These are phyloP conservation scores for Holotrichia oblita DNA, from an alignment of 1,140 invertebrate species.

Conservation along the genomic window DNA sequence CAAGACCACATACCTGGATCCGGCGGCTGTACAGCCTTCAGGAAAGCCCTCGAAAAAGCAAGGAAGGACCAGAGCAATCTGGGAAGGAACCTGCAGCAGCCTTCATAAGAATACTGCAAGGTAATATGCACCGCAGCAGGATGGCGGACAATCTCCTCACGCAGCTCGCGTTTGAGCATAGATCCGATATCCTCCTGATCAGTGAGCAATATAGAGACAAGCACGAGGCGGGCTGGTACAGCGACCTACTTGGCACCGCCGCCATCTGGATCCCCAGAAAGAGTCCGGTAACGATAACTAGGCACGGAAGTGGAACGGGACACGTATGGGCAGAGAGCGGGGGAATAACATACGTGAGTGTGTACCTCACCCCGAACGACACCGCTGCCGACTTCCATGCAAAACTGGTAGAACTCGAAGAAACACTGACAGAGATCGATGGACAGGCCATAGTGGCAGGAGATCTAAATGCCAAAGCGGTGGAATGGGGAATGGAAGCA, in stretches of 20 bases:
- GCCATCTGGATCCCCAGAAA: slow-evolving; percentile 3
- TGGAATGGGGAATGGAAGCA: too few relatives aligned
- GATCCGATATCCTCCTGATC: neutral
- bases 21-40: neutral
- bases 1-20: neutral
- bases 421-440: too few relatives aligned
- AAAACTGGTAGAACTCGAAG: neutral
- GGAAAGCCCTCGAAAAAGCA: neutral
- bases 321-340: neutral
- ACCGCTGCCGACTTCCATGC: neutral
- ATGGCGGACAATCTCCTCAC: neutral
- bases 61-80: neutral
- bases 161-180: neutral
- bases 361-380: slow-evolving; percentile 19
- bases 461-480: too few relatives aligned
- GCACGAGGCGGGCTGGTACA: neutral
- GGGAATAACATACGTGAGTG: slow-evolving; percentile 6
- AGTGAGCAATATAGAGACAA: slow-evolving; percentile 19
- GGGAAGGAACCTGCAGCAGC: neutral
- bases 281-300: neutral
- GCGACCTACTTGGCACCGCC: neutral
- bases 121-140: neutral
- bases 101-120: neutral
- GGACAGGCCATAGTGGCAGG: too few relatives aligned
- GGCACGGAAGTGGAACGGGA: neutral